These are phyloP conservation scores for Diadegma fenestrale DNA, from an alignment of 2,888 invertebrate genomes.

Conservation along the genomic window DNA sequence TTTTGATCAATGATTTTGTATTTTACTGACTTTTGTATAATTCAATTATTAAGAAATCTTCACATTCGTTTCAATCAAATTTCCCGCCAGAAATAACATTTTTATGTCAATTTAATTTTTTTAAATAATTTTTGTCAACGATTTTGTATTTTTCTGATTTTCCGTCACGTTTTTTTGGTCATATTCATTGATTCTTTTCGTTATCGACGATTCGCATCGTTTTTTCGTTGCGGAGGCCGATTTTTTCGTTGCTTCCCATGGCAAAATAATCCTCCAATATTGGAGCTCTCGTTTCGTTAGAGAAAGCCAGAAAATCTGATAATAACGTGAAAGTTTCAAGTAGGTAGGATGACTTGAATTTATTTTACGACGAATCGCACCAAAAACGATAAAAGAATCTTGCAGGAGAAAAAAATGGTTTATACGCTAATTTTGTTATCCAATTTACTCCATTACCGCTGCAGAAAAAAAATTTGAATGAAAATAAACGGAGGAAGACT, in stretches of 20 bases:
- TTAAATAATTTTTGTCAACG: neutral
- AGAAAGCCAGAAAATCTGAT: slow-evolving; percentile 39
- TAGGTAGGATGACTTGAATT: slow-evolving; percentile 7
- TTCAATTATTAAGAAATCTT: neutral
- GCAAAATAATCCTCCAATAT: slow-evolving; percentile 11
- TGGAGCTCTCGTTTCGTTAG: slow-evolving; percentile 12
- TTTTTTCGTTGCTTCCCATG: slow-evolving; percentile 4
- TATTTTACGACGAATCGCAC: neutral
- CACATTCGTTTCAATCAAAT: neutral
- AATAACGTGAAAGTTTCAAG: slow-evolving; percentile 25
- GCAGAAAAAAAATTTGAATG: slow-evolving; percentile 4
- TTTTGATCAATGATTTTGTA: neutral
- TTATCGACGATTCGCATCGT: neutral
- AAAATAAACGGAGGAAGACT: neutral
- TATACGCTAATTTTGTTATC: slow-evolving; percentile 1
- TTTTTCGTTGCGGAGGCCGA: slow-evolving; percentile 18
- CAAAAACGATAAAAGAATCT: neutral
- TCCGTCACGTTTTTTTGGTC: neutral
- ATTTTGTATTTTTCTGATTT: neutral
- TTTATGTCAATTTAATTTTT: neutral
- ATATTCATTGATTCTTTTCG: neutral
- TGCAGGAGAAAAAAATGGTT: neutral
- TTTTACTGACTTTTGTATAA: neutral
- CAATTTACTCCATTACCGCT: neutral
- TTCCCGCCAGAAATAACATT: neutral